A percentile compares a stretch with the other conserved stretches of the same genome.
phyloP scores from a whole-genome alignment of 1,140 invertebrate species.

The Babylonia areolata region DNA sequence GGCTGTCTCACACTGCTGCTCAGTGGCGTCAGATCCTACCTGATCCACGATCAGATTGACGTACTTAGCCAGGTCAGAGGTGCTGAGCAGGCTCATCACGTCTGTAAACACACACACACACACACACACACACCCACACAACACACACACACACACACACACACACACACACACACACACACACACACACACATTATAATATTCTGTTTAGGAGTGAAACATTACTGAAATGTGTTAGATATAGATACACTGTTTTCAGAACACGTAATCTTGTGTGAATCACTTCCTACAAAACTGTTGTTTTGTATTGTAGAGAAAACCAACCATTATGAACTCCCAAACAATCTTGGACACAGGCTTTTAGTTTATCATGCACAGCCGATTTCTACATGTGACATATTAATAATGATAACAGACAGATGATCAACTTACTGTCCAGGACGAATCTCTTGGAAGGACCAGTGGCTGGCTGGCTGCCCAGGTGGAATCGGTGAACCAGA shows the following conservation, averaged over 20 bases:
- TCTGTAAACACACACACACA: conserved; percentile 1
- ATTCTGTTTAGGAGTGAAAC: neutral
- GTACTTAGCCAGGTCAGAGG: conserved; percentile 12
- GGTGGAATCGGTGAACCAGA: neutral
- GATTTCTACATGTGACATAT: too few relatives aligned
- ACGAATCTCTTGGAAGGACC: neutral
- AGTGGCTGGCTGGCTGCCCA: neutral
- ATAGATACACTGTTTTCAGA: too few relatives aligned
- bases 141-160: conserved; percentile 10
- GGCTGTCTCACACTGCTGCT: neutral
- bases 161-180: conserved; percentile 12
- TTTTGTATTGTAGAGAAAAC: too few relatives aligned
- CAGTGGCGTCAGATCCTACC: neutral
- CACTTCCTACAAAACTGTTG: too few relatives aligned
- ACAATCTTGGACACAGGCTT: too few relatives aligned
- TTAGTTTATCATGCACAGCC: too few relatives aligned
- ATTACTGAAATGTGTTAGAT: neutral
- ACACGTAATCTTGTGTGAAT: too few relatives aligned
- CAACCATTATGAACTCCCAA: too few relatives aligned
- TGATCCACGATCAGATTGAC: conserved; percentile 23
- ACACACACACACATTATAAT: neutral
- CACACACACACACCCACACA: conserved; percentile 9
- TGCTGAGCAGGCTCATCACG: neutral
- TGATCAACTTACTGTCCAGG: neutral
- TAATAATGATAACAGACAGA: neutral